phyloP scores from a whole-genome alignment of 1,140 invertebrate genomes.

The Drosophila obscura region DNA sequence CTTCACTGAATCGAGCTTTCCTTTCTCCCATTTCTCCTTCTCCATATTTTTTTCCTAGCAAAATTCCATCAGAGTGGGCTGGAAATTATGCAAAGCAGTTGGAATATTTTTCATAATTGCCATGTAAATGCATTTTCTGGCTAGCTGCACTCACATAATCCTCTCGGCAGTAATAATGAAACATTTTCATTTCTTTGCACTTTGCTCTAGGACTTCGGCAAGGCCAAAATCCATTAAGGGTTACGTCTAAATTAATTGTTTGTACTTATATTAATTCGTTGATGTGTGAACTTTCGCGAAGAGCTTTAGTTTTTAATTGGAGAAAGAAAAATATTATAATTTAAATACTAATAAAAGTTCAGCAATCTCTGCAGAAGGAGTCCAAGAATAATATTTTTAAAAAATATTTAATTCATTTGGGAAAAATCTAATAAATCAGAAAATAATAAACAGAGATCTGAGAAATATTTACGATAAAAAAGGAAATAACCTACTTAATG shows the following conservation, averaged over 20 bases:
- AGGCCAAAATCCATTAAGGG: slow-evolving; percentile 37
- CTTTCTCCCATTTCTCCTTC: slow-evolving; percentile 2
- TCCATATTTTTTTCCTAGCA: slow-evolving; percentile 11
- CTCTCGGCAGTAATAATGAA: slow-evolving; percentile 21
- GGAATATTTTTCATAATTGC: slow-evolving; percentile 60
- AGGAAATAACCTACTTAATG: too few species aligned
- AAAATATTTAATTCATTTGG: too few species aligned
- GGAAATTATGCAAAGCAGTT: slow-evolving; percentile 44
- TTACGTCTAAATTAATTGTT: slow-evolving; percentile 41
- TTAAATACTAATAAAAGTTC: not conserved
- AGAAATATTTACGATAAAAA: too few species aligned
- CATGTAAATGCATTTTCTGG: slow-evolving; percentile 55
- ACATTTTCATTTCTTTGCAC: slow-evolving; percentile 10
- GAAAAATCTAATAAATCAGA: not conserved
- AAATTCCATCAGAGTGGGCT: not conserved
- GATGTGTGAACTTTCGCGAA: not conserved
- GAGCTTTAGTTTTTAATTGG: slow-evolving; percentile 1
- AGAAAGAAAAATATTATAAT: not conserved
- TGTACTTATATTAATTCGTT: slow-evolving; percentile 19
- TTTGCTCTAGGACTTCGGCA: slow-evolving; percentile 18
- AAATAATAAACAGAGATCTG: too few species aligned
- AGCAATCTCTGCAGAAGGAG: too few species aligned
- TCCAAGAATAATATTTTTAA: too few species aligned
- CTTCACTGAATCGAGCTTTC: slow-evolving; percentile 34
- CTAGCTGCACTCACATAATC: slow-evolving; percentile 25